Percentiles rank a stretch among this genome's conserved stretches.
phyloP scores from a whole-genome alignment of 2,113 vertebrate genomes.

The Colaptes auratus region DNA sequence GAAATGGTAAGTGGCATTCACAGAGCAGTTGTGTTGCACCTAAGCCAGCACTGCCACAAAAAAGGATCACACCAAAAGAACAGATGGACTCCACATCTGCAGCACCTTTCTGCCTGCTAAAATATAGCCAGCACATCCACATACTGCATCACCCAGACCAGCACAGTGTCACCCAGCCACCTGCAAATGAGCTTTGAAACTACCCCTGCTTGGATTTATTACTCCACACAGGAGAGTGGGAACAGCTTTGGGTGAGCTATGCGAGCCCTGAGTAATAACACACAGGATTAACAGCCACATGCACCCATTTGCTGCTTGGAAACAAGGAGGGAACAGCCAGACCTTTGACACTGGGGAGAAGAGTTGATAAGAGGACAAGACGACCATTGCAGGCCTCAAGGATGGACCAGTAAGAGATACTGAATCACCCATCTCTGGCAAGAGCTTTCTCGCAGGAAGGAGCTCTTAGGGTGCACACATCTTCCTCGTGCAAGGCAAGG shows the following conservation, averaged over 20 bases:
- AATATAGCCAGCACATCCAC: not conserved
- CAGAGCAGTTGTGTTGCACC: not conserved
- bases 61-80: not conserved
- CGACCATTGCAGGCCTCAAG: not conserved
- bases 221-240: accelerated
- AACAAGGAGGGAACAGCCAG: not conserved
- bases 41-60: accelerated
- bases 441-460: not conserved
- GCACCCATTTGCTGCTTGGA: not conserved
- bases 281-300: accelerated
- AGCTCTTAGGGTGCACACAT: not conserved
- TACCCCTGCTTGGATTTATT: not conserved
- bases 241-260: not conserved
- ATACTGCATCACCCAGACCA: not conserved
- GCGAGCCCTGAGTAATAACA: not conserved
- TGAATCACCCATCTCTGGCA: not conserved
- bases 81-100: not conserved
- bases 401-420: accelerated
- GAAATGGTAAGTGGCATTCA: not conserved
- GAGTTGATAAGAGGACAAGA: not conserved
- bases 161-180: not conserved
- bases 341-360: not conserved
- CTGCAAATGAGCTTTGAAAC: not conserved
- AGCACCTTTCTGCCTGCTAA: not conserved
- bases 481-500: not conserved